Conservation (phyloP, 2,797 vertebrate species). For the Atherinosoma microstoma region DNA sequence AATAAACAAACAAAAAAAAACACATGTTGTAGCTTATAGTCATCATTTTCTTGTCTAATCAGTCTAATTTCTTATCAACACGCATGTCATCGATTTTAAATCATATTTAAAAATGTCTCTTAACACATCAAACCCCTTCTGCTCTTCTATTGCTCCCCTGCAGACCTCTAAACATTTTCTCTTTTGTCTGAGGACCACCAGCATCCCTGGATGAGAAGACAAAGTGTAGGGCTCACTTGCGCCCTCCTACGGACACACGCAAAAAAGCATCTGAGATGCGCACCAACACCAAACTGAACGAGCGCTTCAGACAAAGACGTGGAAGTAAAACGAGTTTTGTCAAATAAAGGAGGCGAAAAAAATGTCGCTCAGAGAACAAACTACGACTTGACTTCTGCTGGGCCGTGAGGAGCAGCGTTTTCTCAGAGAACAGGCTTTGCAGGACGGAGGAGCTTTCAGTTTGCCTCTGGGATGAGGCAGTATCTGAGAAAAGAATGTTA, state of each 20-base stretch:
- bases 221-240: conserved; percentile 44
- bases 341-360: not conserved
- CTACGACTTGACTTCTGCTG: not conserved
- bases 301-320: conserved; percentile 46
- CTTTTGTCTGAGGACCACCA: conserved; percentile 79
- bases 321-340: not conserved
- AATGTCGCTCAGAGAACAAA: fast-evolving
- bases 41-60: not conserved
- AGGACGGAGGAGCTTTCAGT: conserved; percentile 49
- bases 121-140: not conserved
- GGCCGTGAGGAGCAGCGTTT: conserved; percentile 2
- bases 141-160: conserved; percentile 22
- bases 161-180: conserved; percentile 51
- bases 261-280: conserved; percentile 36
- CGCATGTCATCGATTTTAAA: not conserved
- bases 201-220: conserved; percentile 49
- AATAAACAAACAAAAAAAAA: too few species aligned
- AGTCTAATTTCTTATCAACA: not conserved
- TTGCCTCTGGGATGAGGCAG: conserved; percentile 57
- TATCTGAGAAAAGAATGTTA: conserved; percentile 67
- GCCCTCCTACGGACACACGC: conserved; percentile 75
- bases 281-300: conserved; percentile 20
- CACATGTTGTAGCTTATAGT: not conserved
- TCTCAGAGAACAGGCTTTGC: conserved; percentile 24
- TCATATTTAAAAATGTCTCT: conserved; percentile 9